Evolutionary conservation across 2,888 invertebrate species (phyloP).

Genomic region (Ochropleura leucogaster): DNA sequence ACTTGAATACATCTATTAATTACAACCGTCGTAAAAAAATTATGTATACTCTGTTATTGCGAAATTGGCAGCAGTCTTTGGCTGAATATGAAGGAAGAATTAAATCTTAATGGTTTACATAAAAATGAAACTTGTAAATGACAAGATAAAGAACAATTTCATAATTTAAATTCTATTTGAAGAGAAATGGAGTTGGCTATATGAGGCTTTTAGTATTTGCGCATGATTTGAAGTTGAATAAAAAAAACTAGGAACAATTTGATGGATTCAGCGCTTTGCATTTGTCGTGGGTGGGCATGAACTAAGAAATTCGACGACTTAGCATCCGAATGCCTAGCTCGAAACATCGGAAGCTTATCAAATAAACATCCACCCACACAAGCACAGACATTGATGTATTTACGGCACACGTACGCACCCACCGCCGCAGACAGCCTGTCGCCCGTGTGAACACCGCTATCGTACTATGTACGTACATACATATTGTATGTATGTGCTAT

Average conservation of each 20-base stretch:
- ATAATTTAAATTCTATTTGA: background rate
- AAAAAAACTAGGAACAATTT: constrained; percentile 28
- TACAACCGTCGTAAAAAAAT: constrained; percentile 6
- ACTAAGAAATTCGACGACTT: constrained; percentile 83
- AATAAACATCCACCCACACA: constrained; percentile 87
- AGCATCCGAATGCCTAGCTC: constrained; percentile 85
- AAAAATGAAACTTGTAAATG: background rate
- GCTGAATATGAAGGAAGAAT: background rate
- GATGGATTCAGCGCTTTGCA: constrained; percentile 39
- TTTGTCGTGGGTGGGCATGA: constrained; percentile 81
- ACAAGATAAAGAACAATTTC: background rate
- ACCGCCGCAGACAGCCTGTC: constrained; percentile 89
- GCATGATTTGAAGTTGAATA: constrained; percentile 16
- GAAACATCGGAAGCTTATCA: constrained; percentile 89
- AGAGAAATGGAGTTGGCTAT: background rate
- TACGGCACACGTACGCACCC: constrained; percentile 84
- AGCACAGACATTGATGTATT: constrained; percentile 78
- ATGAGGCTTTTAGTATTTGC: background rate
- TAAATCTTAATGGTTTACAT: background rate
- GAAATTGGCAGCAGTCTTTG: constrained; percentile 1
- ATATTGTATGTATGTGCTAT: constrained; percentile 78
- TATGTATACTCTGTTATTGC: constrained; percentile 16
- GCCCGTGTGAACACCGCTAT: constrained; percentile 88
- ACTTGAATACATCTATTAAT: constrained; percentile 7
- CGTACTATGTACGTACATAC: constrained; percentile 84